Conservation (phyloP, 2,797 vertebrate species). For the Molossus molossus region DNA sequence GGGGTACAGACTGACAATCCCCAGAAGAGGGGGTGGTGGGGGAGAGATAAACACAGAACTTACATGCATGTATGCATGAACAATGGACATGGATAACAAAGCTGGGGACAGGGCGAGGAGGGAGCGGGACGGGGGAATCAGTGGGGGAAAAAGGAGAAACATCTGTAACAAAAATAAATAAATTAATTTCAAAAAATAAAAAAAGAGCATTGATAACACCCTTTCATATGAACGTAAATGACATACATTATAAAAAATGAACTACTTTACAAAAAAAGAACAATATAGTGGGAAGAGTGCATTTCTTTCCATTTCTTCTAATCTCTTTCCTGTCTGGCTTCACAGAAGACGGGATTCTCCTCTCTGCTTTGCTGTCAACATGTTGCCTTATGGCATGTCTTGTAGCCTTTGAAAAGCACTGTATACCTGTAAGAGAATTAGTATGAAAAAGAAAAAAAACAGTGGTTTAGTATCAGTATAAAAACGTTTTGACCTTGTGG, state of each 20-base stretch:
- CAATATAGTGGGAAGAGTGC: not conserved
- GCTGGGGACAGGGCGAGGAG: too few species aligned
- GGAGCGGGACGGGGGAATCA: too few species aligned
- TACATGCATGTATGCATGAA: too few species aligned
- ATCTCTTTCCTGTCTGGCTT: constrained; percentile 7
- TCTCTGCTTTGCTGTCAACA: not conserved
- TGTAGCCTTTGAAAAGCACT: not conserved
- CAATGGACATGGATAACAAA: too few species aligned
- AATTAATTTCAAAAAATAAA: too few species aligned
- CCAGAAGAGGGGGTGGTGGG: too few species aligned
- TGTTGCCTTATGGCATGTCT: not conserved
- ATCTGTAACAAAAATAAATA: too few species aligned
- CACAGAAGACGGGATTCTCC: constrained; percentile 8
- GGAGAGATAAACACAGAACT: too few species aligned
- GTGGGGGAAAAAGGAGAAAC: too few species aligned
- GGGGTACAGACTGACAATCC: too few species aligned
- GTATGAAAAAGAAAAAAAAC: constrained; percentile 11
- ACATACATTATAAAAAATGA: not conserved
- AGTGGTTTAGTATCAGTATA: not conserved
- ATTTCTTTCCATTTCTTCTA: not conserved
- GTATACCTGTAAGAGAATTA: not conserved
- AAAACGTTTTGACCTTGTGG: not conserved
- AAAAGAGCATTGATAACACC: not conserved
- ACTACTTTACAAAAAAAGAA: not conserved
- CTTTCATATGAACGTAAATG: not conserved